Percentiles rank a stretch among this genome's conserved stretches.
Evolutionary conservation across 1,140 invertebrate genomes (phyloP).

Genomic region (Nilaparvata lugens): DNA sequence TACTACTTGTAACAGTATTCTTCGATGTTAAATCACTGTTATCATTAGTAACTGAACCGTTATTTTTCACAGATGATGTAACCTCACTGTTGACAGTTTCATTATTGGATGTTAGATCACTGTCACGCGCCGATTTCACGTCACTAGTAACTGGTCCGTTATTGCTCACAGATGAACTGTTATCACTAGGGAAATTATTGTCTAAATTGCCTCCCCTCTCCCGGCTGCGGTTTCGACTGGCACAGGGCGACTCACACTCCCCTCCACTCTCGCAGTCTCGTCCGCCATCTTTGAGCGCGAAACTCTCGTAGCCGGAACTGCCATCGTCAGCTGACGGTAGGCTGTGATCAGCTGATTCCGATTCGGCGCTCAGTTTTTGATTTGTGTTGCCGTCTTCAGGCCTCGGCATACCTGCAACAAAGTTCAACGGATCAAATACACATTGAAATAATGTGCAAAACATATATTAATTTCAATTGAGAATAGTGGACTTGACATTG

Average conservation of each 20-base stretch:
- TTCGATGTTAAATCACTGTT: no score
- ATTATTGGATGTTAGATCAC: no score
- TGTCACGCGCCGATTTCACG: no score
- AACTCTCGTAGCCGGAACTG: slow-evolving; percentile 77
- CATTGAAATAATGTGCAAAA: no score
- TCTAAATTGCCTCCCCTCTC: neutral
- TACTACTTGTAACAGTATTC: no score
- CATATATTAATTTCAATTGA: no score
- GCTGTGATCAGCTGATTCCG: slow-evolving; percentile 37
- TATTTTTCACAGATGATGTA: no score
- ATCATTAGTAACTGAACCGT: no score
- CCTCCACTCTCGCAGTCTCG: slow-evolving; percentile 19
- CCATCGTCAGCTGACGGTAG: slow-evolving; percentile 66
- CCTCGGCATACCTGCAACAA: neutral
- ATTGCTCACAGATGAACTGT: neutral
- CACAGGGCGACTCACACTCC: slow-evolving; percentile 19
- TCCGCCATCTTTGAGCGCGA: slow-evolving; percentile 47
- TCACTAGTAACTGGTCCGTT: no score
- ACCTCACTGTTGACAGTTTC: no score
- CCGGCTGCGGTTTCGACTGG: neutral
- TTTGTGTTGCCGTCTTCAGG: slow-evolving; percentile 11
- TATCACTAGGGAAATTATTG: neutral
- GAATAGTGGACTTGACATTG: no score
- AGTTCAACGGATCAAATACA: neutral
- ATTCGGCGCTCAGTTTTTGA: neutral